Evolutionary conservation across 2,797 vertebrate genomes (phyloP).

Genomic region (Helarctos malayanus): DNA sequence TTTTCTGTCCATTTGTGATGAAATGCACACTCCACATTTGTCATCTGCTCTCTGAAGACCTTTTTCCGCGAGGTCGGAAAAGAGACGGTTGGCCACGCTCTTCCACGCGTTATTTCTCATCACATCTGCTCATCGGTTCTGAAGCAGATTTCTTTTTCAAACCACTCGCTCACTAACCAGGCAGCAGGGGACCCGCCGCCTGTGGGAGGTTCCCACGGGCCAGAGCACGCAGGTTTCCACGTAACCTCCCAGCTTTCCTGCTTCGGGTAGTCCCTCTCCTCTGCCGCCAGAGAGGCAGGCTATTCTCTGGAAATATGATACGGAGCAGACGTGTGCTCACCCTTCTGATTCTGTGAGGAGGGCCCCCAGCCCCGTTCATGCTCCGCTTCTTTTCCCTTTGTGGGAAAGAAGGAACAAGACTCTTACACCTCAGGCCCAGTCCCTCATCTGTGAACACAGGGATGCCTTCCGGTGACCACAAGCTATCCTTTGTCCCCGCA

Average conservation of each 20-base stretch:
- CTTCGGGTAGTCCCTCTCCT: background rate
- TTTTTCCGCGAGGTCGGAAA: too few species aligned
- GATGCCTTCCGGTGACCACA: too few species aligned
- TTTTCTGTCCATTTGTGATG: background rate
- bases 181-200: background rate
- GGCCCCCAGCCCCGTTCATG: rapidly evolving
- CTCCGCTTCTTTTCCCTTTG: too few species aligned
- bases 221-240: background rate
- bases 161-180: background rate
- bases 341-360: background rate
- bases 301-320: too few species aligned
- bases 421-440: background rate
- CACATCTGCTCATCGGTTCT: background rate
- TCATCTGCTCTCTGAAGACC: background rate
- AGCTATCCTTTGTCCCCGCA: too few species aligned
- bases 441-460: background rate
- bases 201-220: background rate
- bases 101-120: background rate
- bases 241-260: too few species aligned
- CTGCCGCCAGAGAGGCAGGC: rapidly evolving
- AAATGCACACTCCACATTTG: background rate
- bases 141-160: background rate
- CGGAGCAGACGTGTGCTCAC: background rate
- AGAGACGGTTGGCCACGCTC: background rate
- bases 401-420: background rate